A percentile compares a stretch with the other conserved stretches of the same genome.
These are phyloP conservation scores for Harpalus rubripes DNA, from an alignment of 2,888 invertebrate genomes.

Conservation along the genomic window DNA sequence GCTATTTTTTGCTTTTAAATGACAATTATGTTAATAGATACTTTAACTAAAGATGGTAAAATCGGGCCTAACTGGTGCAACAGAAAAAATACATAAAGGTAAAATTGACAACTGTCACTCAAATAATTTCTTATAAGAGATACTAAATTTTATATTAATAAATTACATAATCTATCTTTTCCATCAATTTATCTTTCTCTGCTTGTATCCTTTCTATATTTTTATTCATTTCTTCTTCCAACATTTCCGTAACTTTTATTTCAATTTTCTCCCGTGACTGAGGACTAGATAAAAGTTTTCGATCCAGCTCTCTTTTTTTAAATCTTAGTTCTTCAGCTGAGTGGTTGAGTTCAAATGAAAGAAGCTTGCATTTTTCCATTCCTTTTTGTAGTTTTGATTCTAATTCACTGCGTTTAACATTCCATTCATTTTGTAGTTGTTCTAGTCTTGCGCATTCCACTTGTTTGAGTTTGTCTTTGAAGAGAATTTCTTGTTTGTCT, in stretches of 20 bases:
- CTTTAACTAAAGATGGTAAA: too few species aligned
- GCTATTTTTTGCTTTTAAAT: too few species aligned
- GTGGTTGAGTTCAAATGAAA: constrained; percentile 81
- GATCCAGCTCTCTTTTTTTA: constrained; percentile 68
- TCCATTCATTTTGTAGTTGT: constrained; percentile 69
- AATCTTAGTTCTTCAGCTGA: constrained; percentile 76
- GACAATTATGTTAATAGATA: too few species aligned
- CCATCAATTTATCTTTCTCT: constrained; percentile 73
- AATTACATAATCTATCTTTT: constrained; percentile 72
- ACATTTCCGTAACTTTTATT: constrained; percentile 67
- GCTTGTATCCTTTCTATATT: constrained; percentile 70
- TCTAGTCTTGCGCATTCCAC: constrained; percentile 69
- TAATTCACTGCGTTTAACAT: constrained; percentile 75
- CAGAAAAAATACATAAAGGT: too few species aligned
- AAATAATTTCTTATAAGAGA: too few species aligned
- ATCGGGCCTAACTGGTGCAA: too few species aligned
- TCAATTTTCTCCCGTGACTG: constrained; percentile 32
- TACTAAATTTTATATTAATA: too few species aligned
- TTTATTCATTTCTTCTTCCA: constrained; percentile 68
- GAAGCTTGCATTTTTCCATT: constrained; percentile 81
- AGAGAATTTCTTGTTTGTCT: constrained; percentile 82
- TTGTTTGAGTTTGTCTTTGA: constrained; percentile 79
- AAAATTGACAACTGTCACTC: too few species aligned
- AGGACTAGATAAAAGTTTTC: constrained; percentile 1
- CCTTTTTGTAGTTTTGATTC: constrained; percentile 81